Conservation (phyloP, 2,888 invertebrate species). For the Drosophila demipolita region DNA sequence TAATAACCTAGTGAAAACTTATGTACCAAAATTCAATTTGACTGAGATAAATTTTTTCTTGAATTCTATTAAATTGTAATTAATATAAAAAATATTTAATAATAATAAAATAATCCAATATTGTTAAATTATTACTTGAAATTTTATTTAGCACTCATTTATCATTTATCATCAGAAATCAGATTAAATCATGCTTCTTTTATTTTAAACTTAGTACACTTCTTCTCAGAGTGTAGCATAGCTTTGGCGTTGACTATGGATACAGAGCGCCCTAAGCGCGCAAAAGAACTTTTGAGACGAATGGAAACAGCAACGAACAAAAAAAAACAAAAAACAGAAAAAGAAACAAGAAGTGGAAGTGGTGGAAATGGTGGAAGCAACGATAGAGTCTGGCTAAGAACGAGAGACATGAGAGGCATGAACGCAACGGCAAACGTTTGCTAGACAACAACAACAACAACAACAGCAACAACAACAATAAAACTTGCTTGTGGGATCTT, state of each 20-base stretch:
- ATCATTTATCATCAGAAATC: background rate
- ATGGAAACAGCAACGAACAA: constrained; percentile 33
- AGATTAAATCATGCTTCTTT: background rate
- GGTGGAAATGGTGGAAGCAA: constrained; percentile 65
- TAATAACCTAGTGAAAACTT: too few relatives aligned
- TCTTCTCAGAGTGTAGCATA: constrained; percentile 20
- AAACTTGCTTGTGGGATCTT: constrained; percentile 83
- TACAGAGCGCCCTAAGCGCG: constrained; percentile 65
- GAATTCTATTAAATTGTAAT: too few relatives aligned
- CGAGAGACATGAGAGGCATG: constrained; percentile 24
- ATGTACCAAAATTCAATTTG: too few relatives aligned
- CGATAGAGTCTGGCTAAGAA: constrained; percentile 53
- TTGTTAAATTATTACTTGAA: background rate
- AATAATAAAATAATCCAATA: background rate
- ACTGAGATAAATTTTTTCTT: too few relatives aligned
- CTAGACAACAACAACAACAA: constrained; percentile 57
- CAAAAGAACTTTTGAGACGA: constrained; percentile 57
- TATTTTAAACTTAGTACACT: background rate
- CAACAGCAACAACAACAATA: constrained; percentile 3
- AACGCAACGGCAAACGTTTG: constrained; percentile 55
- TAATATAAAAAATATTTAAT: background rate
- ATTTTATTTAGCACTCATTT: background rate
- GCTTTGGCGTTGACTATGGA: constrained; percentile 55
- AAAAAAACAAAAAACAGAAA: constrained; percentile 14
- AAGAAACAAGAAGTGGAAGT: constrained; percentile 57